Evolutionary conservation across 2,888 invertebrate species (phyloP), one percentile per base, ranked within the genome.

Genomic region (Tetanocera ferruginea): DNA sequence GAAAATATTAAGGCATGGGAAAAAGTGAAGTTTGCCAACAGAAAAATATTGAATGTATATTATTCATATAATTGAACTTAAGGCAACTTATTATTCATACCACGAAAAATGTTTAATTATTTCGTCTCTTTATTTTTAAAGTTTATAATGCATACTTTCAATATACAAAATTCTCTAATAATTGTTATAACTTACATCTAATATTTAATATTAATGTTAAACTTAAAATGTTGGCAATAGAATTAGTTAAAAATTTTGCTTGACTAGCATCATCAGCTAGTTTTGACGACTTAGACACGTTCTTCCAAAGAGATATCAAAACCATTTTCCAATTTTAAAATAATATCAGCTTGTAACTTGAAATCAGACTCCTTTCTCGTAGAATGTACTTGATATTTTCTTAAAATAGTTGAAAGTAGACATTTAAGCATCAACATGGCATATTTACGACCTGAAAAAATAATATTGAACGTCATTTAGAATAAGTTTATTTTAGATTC

Each of bases 371-470:
- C 94, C 71, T 92, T 91, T 31, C 93, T 86, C 79, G 92, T 92
- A 0, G 94, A 94, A n/a, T 91, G 90, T 19, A 94, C 89, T 77
- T 91, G 92, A 89, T 92, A 95, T 87, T 93, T 94, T 77, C 95
- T 92, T 79, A 95, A 87, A 66, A 95, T 92, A 5, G 94, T 94
- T 0, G 94, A 93, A 1, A 95, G 91, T 0, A 95, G 90, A n/a
- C 95, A 93, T 89, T 95, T 95, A 79, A 95, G 90, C 87, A 95
- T 95, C 76, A 95, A 88, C 91, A 95, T 92, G n/a, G 95, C 95
- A 87, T 95, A 95, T 90, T 95, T 95, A 57, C 95, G 93, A 70
- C 95, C 43, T 43, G 14, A 43, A 14, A 43, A 43, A 14, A 43
- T 0, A 11, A 43, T 11, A 6, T 5, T 8, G 9, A 6, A 8